These are phyloP conservation scores for Calypte anna DNA, from an alignment of 2,113 vertebrate species.

Conservation along the genomic window DNA sequence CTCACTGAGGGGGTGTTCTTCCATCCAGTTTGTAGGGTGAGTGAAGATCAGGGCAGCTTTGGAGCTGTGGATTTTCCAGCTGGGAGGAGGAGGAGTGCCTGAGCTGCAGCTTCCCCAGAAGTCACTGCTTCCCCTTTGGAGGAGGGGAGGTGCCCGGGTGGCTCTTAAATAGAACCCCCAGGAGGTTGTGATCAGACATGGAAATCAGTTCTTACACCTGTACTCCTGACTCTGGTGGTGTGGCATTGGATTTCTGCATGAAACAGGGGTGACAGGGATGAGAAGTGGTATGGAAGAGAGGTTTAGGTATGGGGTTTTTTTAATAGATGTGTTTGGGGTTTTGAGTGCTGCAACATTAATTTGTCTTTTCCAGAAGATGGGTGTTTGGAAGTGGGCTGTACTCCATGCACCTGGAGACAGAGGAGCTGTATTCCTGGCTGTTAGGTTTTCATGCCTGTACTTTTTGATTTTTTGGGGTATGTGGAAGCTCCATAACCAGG, in stretches of 20 bases:
- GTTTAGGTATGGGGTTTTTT: neutral
- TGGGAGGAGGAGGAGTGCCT: neutral
- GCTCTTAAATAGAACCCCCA: accelerated
- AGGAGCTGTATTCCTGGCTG: accelerated
- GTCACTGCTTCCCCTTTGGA: neutral
- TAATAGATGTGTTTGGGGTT: neutral
- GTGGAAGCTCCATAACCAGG: neutral
- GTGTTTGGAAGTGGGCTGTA: neutral
- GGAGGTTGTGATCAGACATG: neutral
- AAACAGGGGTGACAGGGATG: neutral
- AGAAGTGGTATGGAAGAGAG: neutral
- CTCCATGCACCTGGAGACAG: neutral
- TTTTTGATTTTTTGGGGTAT: neutral
- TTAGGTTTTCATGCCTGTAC: accelerated
- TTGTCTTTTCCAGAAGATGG: neutral
- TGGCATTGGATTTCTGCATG: accelerated
- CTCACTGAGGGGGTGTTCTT: neutral
- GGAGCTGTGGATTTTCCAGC: accelerated
- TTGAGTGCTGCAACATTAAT: neutral
- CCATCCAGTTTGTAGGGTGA: neutral
- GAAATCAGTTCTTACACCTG: accelerated
- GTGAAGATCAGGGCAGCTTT: neutral
- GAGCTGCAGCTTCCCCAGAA: neutral
- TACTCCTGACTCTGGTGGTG: neutral
- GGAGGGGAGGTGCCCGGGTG: neutral